Evolutionary conservation across 2,888 invertebrate genomes (phyloP).

Genomic region (Syritta pipiens): DNA sequence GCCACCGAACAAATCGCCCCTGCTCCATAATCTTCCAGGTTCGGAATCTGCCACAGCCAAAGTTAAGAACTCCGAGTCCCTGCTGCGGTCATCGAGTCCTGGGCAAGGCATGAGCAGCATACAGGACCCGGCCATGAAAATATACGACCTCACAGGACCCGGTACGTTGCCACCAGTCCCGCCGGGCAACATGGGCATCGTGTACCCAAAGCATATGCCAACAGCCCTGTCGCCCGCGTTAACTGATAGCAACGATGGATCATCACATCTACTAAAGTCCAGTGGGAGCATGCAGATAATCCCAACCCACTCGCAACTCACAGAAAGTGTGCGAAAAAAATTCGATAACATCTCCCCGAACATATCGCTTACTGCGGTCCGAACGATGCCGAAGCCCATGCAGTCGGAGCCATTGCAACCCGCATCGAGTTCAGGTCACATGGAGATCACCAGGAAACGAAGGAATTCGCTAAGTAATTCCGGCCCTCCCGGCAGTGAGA

Average conservation of each 20-base stretch:
- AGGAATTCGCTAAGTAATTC: slow-evolving; percentile 17
- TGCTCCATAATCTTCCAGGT: not conserved
- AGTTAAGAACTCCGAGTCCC: slow-evolving; percentile 16
- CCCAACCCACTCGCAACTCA: slow-evolving; percentile 74
- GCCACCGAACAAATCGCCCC: too few species aligned
- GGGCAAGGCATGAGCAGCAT: slow-evolving; percentile 6
- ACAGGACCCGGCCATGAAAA: slow-evolving; percentile 18
- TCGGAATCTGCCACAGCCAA: not conserved
- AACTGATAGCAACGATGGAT: slow-evolving; percentile 31
- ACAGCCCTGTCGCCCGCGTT: slow-evolving; percentile 20
- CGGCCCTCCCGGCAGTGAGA: not conserved
- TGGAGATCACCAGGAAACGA: slow-evolving; percentile 43
- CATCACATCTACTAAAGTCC: slow-evolving; percentile 57
- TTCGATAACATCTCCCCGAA: slow-evolving; percentile 75
- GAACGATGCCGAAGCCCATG: slow-evolving; percentile 33
- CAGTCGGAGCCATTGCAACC: slow-evolving; percentile 15
- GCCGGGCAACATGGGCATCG: slow-evolving; percentile 70
- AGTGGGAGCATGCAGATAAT: slow-evolving; percentile 75
- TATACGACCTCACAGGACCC: slow-evolving; percentile 26
- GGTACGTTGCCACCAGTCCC: too few species aligned
- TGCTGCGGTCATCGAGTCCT: slow-evolving; percentile 33
- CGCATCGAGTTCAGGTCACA: slow-evolving; percentile 1
- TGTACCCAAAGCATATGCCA: slow-evolving; percentile 69
- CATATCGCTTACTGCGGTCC: slow-evolving; percentile 74
- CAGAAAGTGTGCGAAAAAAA: slow-evolving; percentile 74